Percentiles rank a stretch among this genome's conserved stretches.
phyloP scores from a whole-genome alignment of 2,888 invertebrate species.

The Mesorhabditis spiculigera region DNA sequence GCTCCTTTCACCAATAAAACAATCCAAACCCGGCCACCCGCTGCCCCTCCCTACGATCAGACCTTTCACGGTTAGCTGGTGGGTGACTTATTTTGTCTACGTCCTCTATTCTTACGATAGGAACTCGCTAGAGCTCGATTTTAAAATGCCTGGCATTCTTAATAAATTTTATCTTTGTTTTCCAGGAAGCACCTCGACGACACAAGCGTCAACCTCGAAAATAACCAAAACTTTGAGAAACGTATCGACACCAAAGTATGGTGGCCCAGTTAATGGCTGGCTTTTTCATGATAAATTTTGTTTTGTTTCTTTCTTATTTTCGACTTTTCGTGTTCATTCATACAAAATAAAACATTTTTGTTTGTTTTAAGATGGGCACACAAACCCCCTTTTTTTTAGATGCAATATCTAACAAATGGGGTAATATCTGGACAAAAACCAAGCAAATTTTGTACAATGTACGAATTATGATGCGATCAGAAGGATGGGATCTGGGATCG shows the following conservation, averaged over 20 bases:
- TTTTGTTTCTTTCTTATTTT: too few relatives aligned
- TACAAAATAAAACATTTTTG: too few relatives aligned
- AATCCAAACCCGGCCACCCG: conserved; percentile 37
- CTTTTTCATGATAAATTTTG: too few relatives aligned
- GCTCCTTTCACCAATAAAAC: conserved; percentile 29
- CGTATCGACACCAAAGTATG: conserved; percentile 48
- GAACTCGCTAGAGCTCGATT: neutral
- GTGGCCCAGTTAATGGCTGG: conserved; percentile 30
- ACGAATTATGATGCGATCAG: too few relatives aligned
- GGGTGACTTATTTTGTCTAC: conserved; percentile 6
- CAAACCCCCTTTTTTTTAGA: too few relatives aligned
- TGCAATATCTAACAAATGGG: too few relatives aligned
- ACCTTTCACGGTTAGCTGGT: conserved; percentile 43
- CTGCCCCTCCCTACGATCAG: conserved; percentile 47
- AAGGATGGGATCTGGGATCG: too few relatives aligned
- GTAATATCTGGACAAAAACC: too few relatives aligned
- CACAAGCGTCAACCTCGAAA: conserved; percentile 39
- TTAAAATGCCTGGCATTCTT: too few relatives aligned
- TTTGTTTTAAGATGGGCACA: too few relatives aligned
- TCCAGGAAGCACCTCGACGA: conserved; percentile 21
- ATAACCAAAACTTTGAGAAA: conserved; percentile 48
- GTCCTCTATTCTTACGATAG: neutral
- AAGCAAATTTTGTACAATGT: too few relatives aligned
- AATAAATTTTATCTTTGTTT: neutral
- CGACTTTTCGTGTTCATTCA: too few relatives aligned